Conservation (phyloP, 2,888 invertebrate genomes). For the Drosophila ustulata region DNA sequence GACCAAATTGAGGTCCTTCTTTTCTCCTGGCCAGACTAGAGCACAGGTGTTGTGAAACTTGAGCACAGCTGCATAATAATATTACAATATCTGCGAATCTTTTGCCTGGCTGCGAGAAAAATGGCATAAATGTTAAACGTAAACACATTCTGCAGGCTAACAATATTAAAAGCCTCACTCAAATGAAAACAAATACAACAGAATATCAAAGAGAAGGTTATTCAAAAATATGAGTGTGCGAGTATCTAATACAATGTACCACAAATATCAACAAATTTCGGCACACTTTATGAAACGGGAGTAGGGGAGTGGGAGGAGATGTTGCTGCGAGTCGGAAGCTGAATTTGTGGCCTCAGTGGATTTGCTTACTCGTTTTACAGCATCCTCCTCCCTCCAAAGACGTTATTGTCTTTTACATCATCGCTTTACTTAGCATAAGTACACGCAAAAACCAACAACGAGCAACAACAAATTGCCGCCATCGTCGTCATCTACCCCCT, state of each 20-base stretch:
- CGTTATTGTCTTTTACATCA: conserved; percentile 79
- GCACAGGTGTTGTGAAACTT: conserved; percentile 57
- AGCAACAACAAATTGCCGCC: conserved; percentile 69
- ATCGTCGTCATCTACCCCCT: conserved; percentile 8
- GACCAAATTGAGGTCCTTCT: conserved; percentile 12
- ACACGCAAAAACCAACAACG: conserved; percentile 63
- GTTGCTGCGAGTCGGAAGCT: conserved; percentile 21
- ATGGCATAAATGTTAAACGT: conserved; percentile 35
- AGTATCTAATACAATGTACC: conserved; percentile 43
- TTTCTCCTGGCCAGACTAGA: not conserved
- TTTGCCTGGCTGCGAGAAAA: conserved; percentile 28
- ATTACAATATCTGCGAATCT: conserved; percentile 46
- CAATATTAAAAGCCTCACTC: conserved; percentile 49
- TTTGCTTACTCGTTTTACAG: conserved; percentile 59
- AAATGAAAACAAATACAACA: conserved; percentile 48
- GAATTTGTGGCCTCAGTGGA: conserved; percentile 71
- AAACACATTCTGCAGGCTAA: conserved; percentile 16
- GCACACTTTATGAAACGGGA: conserved; percentile 66
- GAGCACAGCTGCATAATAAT: conserved; percentile 55
- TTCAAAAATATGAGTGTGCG: conserved; percentile 34
- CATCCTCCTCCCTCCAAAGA: not conserved
- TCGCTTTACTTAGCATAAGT: conserved; percentile 79
- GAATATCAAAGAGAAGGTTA: conserved; percentile 58
- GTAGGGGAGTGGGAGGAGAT: not conserved
- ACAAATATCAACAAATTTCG: conserved; percentile 73